phyloP scores from a whole-genome alignment of 92 coral and sea anemone genomes.

The Galaxea fascicularis region DNA sequence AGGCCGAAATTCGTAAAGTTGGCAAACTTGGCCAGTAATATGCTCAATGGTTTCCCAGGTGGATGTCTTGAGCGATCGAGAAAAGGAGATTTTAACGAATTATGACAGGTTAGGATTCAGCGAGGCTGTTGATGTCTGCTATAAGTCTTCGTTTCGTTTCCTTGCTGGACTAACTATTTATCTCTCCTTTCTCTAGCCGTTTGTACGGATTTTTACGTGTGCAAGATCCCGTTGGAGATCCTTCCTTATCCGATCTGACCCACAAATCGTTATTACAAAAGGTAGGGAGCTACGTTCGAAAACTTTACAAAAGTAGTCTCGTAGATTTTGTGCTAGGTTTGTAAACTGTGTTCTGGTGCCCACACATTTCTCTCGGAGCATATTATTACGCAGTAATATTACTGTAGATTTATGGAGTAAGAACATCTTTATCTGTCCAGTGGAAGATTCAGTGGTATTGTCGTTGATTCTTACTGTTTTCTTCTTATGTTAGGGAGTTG shows the following conservation, averaged over 20 bases:
- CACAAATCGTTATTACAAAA: conserved; percentile 91
- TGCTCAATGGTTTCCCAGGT: conserved; percentile 99
- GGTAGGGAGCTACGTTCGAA: conserved; percentile 71
- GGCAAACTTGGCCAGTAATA: conserved; percentile 83
- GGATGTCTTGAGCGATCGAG: conserved; percentile 99
- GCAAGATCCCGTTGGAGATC: conserved; percentile 97
- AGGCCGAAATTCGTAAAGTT: conserved; percentile 65
- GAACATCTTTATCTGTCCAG: not conserved
- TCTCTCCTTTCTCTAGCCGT: conserved; percentile 84
- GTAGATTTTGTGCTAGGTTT: conserved; percentile 10
- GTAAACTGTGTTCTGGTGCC: conserved; percentile 13
- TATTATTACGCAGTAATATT: conserved; percentile 18
- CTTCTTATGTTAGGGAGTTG: conserved; percentile 80
- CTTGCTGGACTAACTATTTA: conserved; percentile 8
- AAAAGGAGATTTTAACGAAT: conserved; percentile 92
- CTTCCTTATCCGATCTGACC: conserved; percentile 87
- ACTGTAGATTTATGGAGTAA: conserved; percentile 10
- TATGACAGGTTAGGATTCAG: conserved; percentile 91
- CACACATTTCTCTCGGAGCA: conserved; percentile 27
- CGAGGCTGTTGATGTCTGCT: conserved; percentile 11
- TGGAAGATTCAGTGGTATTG: not conserved
- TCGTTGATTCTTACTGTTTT: not conserved
- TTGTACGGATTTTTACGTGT: conserved; percentile 97
- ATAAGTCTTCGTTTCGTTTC: conserved; percentile 9
- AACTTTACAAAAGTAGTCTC: not conserved